These are phyloP conservation scores for Pipistrellus nathusii DNA, from an alignment of 2,797 vertebrate genomes.

Conservation along the genomic window DNA sequence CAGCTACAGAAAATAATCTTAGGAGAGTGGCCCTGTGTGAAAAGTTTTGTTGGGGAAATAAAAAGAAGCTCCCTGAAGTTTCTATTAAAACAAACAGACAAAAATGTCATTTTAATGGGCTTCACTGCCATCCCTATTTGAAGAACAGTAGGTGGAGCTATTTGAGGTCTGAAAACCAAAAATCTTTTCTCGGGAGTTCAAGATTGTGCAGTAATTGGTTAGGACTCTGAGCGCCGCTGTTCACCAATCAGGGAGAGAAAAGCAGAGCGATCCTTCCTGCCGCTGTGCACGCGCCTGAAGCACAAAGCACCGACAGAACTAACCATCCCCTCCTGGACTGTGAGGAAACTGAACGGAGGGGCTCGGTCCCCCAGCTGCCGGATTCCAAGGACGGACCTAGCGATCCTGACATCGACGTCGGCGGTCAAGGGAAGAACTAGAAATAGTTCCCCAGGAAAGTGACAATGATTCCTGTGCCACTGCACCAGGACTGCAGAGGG, in stretches of 20 bases:
- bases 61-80: conserved; percentile 46
- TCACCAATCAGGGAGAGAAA: conserved; percentile 80
- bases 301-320: conserved; percentile 53
- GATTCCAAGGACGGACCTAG: neutral
- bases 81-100: neutral
- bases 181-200: neutral
- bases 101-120: neutral
- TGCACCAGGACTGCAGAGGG: conserved; percentile 3
- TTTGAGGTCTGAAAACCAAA: conserved; percentile 65
- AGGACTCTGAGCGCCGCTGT: conserved; percentile 84
- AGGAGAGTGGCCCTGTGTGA: neutral
- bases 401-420: neutral
- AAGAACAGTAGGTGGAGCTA: conserved; percentile 79
- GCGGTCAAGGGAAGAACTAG: neutral
- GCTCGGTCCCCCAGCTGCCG: neutral
- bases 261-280: neutral
- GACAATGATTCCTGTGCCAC: conserved; percentile 48
- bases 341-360: neutral
- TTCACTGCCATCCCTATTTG: neutral
- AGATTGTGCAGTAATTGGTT: conserved; percentile 78
- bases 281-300: neutral
- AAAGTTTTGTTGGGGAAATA: neutral
- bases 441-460: conserved; percentile 32
- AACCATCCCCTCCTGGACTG: neutral
- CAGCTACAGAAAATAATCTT: conserved; percentile 57